These are phyloP conservation scores for Microtus montanus DNA, from an alignment of 2,113 vertebrate species.

Conservation along the genomic window DNA sequence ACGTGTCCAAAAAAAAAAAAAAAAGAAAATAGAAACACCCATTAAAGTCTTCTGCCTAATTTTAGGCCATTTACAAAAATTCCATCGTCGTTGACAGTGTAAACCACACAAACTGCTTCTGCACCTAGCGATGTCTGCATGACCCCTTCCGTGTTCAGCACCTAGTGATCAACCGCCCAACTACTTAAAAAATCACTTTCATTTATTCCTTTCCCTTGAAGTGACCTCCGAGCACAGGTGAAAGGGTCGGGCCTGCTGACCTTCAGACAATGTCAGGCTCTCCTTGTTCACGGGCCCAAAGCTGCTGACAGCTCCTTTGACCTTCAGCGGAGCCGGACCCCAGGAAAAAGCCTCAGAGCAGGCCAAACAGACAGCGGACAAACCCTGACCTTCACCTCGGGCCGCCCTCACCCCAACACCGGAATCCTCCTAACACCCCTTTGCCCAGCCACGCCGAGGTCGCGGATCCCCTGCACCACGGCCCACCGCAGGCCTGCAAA, in stretches of 20 bases:
- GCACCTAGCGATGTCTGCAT: neutral
- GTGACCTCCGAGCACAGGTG: neutral
- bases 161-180: fast-evolving
- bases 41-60: neutral
- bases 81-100: neutral
- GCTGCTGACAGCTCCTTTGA: neutral
- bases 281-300: neutral
- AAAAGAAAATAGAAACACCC: neutral
- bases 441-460: neutral
- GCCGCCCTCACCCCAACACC: neutral
- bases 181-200: neutral
- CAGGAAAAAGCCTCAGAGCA: neutral
- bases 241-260: slow-evolving; percentile 10
- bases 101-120: neutral
- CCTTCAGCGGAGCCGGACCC: neutral
- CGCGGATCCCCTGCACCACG: neutral
- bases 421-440: too few species aligned
- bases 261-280: slow-evolving; percentile 61
- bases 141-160: neutral
- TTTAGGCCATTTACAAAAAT: neutral
- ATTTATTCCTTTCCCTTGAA: fast-evolving
- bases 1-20: neutral
- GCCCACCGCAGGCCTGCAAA: fast-evolving
- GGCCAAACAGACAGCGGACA: fast-evolving
- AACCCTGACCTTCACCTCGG: slow-evolving; percentile 40